A percentile compares a stretch with the other conserved stretches of the same genome.
These are phyloP conservation scores for Ptiloglossa arizonensis DNA, from an alignment of 1,140 invertebrate genomes.

Conservation along the genomic window DNA sequence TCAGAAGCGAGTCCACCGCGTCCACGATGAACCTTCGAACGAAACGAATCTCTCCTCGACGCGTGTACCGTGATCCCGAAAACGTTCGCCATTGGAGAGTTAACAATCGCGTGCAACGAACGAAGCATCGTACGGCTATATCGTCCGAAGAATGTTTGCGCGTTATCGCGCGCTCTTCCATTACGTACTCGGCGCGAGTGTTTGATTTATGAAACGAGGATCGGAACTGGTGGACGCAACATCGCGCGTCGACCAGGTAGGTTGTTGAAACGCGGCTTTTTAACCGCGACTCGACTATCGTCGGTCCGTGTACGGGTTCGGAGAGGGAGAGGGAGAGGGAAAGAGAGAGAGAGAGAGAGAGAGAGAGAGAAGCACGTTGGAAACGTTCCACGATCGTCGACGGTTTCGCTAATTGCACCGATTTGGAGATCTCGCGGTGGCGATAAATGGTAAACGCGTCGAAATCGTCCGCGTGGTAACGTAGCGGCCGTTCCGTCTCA, in stretches of 20 bases:
- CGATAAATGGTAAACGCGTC: slow-evolving; percentile 11
- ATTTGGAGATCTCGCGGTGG: slow-evolving; percentile 4
- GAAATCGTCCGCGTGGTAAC: not conserved
- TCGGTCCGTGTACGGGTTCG: too few relatives aligned
- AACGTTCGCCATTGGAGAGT: not conserved
- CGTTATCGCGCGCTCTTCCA: slow-evolving; percentile 51
- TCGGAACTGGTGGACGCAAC: slow-evolving; percentile 34
- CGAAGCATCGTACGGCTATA: slow-evolving; percentile 33
- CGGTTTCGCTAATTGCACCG: not conserved
- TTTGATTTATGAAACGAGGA: slow-evolving; percentile 57
- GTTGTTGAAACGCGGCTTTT: slow-evolving; percentile 22
- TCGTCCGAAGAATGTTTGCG: slow-evolving; percentile 37
- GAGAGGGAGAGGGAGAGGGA: too few relatives aligned
- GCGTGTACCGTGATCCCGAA: not conserved
- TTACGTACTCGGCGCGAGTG: slow-evolving; percentile 43
- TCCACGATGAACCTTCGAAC: too few relatives aligned
- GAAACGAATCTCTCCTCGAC: not conserved
- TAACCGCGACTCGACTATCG: not conserved
- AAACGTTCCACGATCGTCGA: too few relatives aligned
- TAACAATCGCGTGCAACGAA: slow-evolving; percentile 50
- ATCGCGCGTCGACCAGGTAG: not conserved
- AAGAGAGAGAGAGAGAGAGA: too few relatives aligned
- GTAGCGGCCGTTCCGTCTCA: not conserved
- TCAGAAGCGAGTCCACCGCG: too few relatives aligned
- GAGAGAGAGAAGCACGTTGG: too few relatives aligned